Percentiles rank a stretch among this genome's conserved stretches.
Evolutionary conservation across 2,797 vertebrate genomes (phyloP).

Genomic region (Cynodonichthys magdalenae): DNA sequence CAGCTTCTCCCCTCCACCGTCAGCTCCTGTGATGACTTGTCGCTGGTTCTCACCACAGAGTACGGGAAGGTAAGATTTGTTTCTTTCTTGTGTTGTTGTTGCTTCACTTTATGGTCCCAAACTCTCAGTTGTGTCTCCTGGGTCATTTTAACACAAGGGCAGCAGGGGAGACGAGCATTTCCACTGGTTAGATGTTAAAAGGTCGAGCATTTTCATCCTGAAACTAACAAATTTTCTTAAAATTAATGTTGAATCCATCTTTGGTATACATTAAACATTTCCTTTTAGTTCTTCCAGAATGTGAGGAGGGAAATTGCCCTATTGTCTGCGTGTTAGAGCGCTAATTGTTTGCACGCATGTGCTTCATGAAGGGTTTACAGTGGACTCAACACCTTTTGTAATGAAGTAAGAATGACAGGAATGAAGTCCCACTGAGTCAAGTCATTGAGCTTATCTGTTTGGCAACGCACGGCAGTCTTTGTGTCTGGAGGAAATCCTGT

Average conservation of each 20-base stretch:
- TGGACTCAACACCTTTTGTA: slow-evolving; percentile 70
- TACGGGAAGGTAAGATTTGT: slow-evolving; percentile 84
- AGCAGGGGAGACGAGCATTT: neutral
- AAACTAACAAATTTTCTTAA: neutral
- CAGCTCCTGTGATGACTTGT: slow-evolving; percentile 76
- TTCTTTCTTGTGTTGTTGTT: neutral
- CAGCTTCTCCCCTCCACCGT: slow-evolving; percentile 87
- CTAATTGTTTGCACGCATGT: slow-evolving; percentile 49
- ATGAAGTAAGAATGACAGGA: slow-evolving; percentile 76
- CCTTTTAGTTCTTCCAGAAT: neutral
- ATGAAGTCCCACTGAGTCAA: slow-evolving; percentile 57
- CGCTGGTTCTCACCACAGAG: slow-evolving; percentile 83
- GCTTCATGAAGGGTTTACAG: slow-evolving; percentile 33
- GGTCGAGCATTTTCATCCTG: neutral
- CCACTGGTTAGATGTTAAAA: neutral
- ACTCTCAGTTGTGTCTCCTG: neutral
- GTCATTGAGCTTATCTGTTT: slow-evolving; percentile 68
- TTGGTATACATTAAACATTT: slow-evolving; percentile 7
- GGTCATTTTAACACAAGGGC: no score
- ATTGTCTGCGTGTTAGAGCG: slow-evolving; percentile 19
- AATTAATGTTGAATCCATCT: neutral
- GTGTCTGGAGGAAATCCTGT: slow-evolving; percentile 85
- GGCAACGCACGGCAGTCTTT: slow-evolving; percentile 65
- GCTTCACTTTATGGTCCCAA: slow-evolving; percentile 2
- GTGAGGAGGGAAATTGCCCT: neutral